Evolutionary conservation across 2,797 vertebrate species (phyloP).

Genomic region (Anguilla obscura): DNA sequence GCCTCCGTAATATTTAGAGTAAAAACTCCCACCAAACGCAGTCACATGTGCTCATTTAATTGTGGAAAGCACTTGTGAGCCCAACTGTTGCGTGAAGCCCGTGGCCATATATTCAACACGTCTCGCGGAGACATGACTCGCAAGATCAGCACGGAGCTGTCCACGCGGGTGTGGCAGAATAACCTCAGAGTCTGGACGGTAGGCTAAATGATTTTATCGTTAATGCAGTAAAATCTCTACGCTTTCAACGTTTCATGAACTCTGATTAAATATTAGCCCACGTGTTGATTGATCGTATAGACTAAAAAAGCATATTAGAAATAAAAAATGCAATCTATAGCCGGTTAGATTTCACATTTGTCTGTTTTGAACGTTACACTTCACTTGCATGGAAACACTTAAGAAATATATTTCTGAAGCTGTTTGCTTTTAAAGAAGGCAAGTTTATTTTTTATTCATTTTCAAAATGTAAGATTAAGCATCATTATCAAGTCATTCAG

Average conservation of each 20-base stretch:
- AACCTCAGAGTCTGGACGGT: constrained; percentile 15
- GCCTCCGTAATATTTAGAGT: neutral
- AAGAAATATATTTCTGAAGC: neutral
- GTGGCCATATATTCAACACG: constrained; percentile 15
- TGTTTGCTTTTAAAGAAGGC: neutral
- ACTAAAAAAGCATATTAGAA: too few relatives aligned
- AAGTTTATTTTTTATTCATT: neutral
- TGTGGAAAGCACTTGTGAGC: constrained; percentile 9
- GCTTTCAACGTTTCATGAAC: neutral
- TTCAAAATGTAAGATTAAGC: neutral
- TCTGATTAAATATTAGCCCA: too few relatives aligned
- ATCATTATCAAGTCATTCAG: neutral
- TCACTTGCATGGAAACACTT: neutral
- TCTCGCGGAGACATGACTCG: constrained; percentile 29
- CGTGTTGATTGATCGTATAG: neutral
- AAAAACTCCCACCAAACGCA: constrained; percentile 21
- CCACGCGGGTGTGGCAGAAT: neutral
- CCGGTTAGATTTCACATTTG: neutral
- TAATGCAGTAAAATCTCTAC: neutral
- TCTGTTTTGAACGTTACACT: neutral
- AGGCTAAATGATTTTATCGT: constrained; percentile 16
- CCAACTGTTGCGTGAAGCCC: constrained; percentile 26
- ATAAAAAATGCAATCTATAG: too few relatives aligned
- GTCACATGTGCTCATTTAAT: constrained; percentile 28
- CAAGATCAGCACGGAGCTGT: constrained; percentile 28